Base-by-base conservation (phyloP, 2,888 invertebrate species). In the Macrophya alboannulata region DNA sequence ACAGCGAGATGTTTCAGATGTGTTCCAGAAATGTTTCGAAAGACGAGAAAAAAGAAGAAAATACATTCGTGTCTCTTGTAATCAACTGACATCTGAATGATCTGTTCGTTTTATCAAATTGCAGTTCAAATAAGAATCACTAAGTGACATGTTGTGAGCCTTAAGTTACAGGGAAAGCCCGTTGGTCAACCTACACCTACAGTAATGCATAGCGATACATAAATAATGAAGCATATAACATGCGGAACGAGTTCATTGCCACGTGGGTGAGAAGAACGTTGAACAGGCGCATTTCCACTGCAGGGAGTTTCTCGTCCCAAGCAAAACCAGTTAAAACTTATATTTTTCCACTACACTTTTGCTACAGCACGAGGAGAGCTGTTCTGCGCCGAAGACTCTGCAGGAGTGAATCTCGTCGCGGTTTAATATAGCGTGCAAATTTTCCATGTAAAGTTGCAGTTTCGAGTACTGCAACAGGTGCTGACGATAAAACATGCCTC, bases 221-320 rank as follows among this genome's bases (percentile, higher is more conserved):
- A 31, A 55, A 77, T 77, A 15, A 43, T 31, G 77, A 77, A 55
- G 55, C 55, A 77, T 55, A 55, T 12, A 62, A 62, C 17, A 59
- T 81, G 81, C 81, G 43, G 79, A 59, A 81, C 43, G 81, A 43
- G 81, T 81, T 81, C 81, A 81, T 81, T 81, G 81, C 81, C 81
- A 62, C 59, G 9, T 81, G 81, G 43, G 43, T n/a, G n/a, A 62
- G 81, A 59, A 40, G 79, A 81, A 62, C 68, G 21, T 40, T 40
- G 55, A 79, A 55, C 48, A 48, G 76, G 43, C 43, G 37, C 77
- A 77, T 77, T 77, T 77, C 77, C 77, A 25, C 15, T n/a, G n/a
- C 37, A 4, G 31, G 8, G 51, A 77, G 55, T 77, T 77, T 51
- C 77, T 55, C 17, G 55, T 51, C 15, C 31, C 48, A n/a, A 55